phyloP scores from a whole-genome alignment of 92 coral and sea anemone genomes.

The Epizoanthus stellaris region DNA sequence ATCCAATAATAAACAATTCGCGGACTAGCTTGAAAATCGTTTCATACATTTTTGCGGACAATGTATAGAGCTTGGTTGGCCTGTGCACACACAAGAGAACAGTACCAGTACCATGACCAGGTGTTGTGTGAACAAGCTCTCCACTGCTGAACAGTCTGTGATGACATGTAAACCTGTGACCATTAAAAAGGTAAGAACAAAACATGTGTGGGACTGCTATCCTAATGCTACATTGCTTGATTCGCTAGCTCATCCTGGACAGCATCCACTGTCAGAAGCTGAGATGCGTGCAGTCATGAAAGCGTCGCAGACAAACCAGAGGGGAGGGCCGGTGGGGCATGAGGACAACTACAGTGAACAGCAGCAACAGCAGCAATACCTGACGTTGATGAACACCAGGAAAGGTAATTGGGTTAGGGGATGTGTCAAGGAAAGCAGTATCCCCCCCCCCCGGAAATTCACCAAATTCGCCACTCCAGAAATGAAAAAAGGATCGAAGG shows the following conservation, averaged over 20 bases:
- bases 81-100: no score
- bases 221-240: neutral
- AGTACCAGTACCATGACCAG: no score
- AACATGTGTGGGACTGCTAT: neutral
- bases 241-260: conserved; percentile 32
- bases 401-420: conserved; percentile 61
- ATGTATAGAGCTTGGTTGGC: no score
- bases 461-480: no score
- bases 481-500: no score
- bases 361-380: conserved; percentile 63
- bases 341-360: conserved; percentile 41
- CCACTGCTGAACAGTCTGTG: neutral
- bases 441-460: no score
- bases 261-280: conserved; percentile 86
- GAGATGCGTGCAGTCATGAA: conserved; percentile 97
- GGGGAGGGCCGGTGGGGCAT: conserved; percentile 58
- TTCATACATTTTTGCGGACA: no score
- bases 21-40: no score
- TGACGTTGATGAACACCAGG: conserved; percentile 62
- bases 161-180: neutral
- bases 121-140: no score
- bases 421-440: neutral
- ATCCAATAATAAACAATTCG: no score
- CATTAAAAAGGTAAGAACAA: no score
- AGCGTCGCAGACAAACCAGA: conserved; percentile 88